Evolutionary conservation across 2,797 vertebrate genomes (phyloP).

Genomic region (Protonibea diacanthus): DNA sequence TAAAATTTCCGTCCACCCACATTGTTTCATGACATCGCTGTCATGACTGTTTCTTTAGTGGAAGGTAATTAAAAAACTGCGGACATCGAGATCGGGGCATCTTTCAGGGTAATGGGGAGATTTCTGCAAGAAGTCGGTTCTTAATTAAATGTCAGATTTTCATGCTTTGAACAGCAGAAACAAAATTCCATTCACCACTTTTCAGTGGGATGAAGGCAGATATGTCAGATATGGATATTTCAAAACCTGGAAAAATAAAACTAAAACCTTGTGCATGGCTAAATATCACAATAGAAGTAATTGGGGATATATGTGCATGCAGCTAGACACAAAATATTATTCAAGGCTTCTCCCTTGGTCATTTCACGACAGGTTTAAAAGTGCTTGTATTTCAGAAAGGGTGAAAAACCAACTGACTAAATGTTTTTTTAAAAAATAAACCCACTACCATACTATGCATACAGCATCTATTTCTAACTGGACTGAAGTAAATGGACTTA

Average conservation of each 20-base stretch:
- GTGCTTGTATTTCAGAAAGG: not conserved
- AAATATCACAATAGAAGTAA: not conserved
- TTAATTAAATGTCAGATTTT: not conserved
- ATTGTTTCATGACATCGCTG: too few species aligned
- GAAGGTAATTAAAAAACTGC: too few species aligned
- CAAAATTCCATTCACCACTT: not conserved
- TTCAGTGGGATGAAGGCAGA: not conserved
- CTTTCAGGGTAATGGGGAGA: too few species aligned
- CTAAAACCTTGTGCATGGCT: not conserved
- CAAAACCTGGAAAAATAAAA: not conserved
- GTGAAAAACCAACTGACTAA: not conserved
- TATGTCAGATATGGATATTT: not conserved
- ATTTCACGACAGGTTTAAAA: not conserved
- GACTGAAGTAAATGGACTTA: constrained; percentile 3
- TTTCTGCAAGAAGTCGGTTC: too few species aligned
- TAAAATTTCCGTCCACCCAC: too few species aligned
- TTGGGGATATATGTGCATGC: not conserved
- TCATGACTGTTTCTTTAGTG: too few species aligned
- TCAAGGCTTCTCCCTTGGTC: not conserved
- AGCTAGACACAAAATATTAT: not conserved
- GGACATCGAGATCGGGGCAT: too few species aligned
- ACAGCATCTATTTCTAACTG: not conserved
- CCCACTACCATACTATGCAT: not conserved
- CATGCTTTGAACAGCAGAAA: not conserved
- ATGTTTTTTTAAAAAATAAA: too few species aligned